Evolutionary conservation across 2,888 invertebrate genomes (phyloP).

Genomic region (Beris morrisii): DNA sequence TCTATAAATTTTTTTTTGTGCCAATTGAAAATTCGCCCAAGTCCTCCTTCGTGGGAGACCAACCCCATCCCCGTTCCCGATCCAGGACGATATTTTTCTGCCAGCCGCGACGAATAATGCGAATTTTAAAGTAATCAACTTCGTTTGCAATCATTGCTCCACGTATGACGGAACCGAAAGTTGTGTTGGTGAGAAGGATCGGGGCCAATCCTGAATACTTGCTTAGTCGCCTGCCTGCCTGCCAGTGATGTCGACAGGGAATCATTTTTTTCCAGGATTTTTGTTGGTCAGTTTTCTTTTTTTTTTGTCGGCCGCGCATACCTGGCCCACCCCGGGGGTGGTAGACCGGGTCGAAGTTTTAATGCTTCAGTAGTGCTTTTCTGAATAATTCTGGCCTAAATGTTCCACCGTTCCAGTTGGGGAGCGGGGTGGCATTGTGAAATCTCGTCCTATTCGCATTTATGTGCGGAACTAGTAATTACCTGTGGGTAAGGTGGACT

Average conservation of each 20-base stretch:
- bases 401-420: neutral
- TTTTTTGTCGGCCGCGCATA: conserved; percentile 14
- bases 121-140: conserved; percentile 40
- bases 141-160: conserved; percentile 35
- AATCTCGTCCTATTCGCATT: neutral
- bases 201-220: conserved; percentile 5
- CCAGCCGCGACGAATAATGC: conserved; percentile 38
- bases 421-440: neutral
- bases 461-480: conserved; percentile 24
- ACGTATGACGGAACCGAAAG: conserved; percentile 15
- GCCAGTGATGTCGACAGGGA: conserved; percentile 39
- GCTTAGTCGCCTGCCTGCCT: conserved; percentile 27
- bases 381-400: conserved; percentile 5
- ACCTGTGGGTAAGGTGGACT: conserved; percentile 25
- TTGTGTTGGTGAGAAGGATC: neutral
- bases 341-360: neutral
- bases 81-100: conserved; percentile 33
- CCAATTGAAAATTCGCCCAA: conserved; percentile 36
- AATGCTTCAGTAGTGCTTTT: conserved; percentile 29
- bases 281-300: conserved; percentile 24
- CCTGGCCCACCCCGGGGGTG: neutral
- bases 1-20: conserved; percentile 35
- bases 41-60: conserved; percentile 14
- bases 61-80: conserved; percentile 20
- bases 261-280: conserved; percentile 34